Conservation (phyloP, 1,140 invertebrate genomes). For the Lepidurus packardi region DNA sequence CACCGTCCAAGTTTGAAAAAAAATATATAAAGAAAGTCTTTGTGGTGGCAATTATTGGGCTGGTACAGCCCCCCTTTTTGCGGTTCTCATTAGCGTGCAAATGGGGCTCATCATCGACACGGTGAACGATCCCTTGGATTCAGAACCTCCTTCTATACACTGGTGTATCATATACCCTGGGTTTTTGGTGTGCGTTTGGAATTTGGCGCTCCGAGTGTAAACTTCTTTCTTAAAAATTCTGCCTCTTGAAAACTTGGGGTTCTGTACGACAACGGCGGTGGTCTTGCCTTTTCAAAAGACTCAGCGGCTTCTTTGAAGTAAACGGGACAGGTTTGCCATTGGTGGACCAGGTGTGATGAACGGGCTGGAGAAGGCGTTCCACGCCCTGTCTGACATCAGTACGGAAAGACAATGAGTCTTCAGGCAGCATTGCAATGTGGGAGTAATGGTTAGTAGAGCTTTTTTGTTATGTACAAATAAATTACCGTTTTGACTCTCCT, state of each 20-base stretch:
- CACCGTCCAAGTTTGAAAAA: background rate
- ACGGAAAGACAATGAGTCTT: slow-evolving; percentile 6
- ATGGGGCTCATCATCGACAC: slow-evolving; percentile 2
- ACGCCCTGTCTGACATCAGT: slow-evolving; percentile 12
- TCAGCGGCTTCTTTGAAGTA: slow-evolving; percentile 13
- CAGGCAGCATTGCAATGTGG: background rate
- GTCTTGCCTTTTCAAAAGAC: slow-evolving; percentile 19
- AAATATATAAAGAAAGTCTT: background rate
- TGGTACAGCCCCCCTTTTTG: slow-evolving; percentile 9
- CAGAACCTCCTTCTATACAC: slow-evolving; percentile 3
- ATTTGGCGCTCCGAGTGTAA: background rate
- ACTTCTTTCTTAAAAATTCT: slow-evolving; percentile 3
- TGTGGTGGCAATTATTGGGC: slow-evolving; percentile 4
- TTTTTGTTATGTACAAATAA: slow-evolving; percentile 2
- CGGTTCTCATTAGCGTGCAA: slow-evolving; percentile 1
- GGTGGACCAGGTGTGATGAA: slow-evolving; percentile 17
- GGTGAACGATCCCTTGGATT: background rate
- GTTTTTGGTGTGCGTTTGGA: background rate
- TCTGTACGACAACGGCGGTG: background rate
- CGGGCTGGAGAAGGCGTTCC: slow-evolving; percentile 20
- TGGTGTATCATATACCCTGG: background rate
- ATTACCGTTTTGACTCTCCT: slow-evolving; percentile 15
- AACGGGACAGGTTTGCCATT: slow-evolving; percentile 21
- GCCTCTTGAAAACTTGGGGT: background rate
- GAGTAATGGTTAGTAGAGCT: slow-evolving; percentile 5